Evolutionary conservation across 2,888 invertebrate genomes (phyloP).

Genomic region (Hyles lineata): DNA sequence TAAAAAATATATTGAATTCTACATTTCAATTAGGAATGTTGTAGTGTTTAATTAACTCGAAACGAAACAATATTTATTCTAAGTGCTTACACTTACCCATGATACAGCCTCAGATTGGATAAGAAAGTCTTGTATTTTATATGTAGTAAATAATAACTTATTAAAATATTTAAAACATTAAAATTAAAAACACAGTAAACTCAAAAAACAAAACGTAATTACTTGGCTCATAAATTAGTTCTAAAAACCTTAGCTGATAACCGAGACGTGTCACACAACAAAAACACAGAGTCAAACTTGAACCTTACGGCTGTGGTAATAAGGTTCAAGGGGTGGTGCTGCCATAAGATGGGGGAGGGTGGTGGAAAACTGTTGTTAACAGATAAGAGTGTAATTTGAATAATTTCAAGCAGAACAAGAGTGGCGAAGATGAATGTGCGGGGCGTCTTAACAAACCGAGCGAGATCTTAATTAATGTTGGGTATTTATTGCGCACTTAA

Average conservation of each 20-base stretch:
- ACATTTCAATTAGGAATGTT: too few relatives aligned
- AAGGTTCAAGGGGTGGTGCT: conserved; percentile 40
- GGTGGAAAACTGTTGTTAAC: conserved; percentile 71
- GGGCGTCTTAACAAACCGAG: conserved; percentile 56
- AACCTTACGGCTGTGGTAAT: conserved; percentile 37
- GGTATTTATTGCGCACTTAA: conserved; percentile 45
- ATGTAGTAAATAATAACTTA: too few relatives aligned
- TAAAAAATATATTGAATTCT: too few relatives aligned
- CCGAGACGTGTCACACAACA: conserved; percentile 43
- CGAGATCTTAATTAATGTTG: conserved; percentile 49
- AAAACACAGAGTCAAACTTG: conserved; percentile 33
- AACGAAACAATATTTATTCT: too few relatives aligned
- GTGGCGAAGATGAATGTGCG: conserved; percentile 74
- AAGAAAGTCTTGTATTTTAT: too few relatives aligned
- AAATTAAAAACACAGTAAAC: not conserved
- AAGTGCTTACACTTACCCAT: too few relatives aligned
- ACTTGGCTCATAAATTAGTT: conserved; percentile 56
- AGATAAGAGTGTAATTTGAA: conserved; percentile 80
- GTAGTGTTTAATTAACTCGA: too few relatives aligned
- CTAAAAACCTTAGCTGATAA: conserved; percentile 51
- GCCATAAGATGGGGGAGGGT: conserved; percentile 45
- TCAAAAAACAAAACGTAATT: conserved; percentile 50
- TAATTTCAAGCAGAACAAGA: conserved; percentile 73
- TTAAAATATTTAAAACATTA: not conserved
- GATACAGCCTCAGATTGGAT: too few relatives aligned